phyloP scores from a whole-genome alignment of 2,888 invertebrate genomes.

The Mythimna albipuncta region DNA sequence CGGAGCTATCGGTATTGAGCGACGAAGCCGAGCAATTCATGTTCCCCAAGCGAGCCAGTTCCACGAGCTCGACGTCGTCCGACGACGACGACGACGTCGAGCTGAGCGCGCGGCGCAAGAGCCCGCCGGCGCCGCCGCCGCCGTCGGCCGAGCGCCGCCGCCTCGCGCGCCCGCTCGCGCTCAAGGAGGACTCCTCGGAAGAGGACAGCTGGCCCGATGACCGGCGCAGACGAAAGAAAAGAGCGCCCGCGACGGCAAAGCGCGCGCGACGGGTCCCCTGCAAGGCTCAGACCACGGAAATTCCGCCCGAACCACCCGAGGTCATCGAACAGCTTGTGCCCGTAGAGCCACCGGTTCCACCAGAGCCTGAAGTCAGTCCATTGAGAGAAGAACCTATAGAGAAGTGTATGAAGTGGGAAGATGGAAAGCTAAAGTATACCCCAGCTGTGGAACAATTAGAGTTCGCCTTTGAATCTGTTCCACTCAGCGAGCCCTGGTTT shows the following conservation, averaged over 20 bases:
- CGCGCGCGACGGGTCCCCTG: slow-evolving; percentile 68
- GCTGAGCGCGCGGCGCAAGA: slow-evolving; percentile 81
- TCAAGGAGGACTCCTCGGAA: slow-evolving; percentile 87
- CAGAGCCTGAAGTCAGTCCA: slow-evolving; percentile 72
- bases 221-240: slow-evolving; percentile 76
- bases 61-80: slow-evolving; percentile 85
- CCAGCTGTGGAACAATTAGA: slow-evolving; percentile 91
- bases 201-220: slow-evolving; percentile 87
- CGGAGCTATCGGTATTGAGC: slow-evolving; percentile 94
- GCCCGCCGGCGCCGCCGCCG: slow-evolving; percentile 73
- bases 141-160: slow-evolving; percentile 78
- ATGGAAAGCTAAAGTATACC: slow-evolving; percentile 84
- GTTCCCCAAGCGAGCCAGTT: slow-evolving; percentile 93
- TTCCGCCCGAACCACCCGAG: slow-evolving; percentile 59
- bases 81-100: slow-evolving; percentile 91
- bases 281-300: slow-evolving; percentile 47
- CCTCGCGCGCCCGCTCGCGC: slow-evolving; percentile 82
- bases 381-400: slow-evolving; percentile 79
- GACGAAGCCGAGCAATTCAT: slow-evolving; percentile 97
- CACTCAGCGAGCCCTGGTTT: slow-evolving; percentile 94
- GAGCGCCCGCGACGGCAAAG: slow-evolving; percentile 70
- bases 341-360: slow-evolving; percentile 45
- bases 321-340: slow-evolving; percentile 61
- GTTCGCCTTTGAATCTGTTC: slow-evolving; percentile 94
- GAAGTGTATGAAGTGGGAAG: slow-evolving; percentile 87